Evolutionary conservation across 2,113 vertebrate genomes (phyloP).

Genomic region (Picathartes gymnocephalus): DNA sequence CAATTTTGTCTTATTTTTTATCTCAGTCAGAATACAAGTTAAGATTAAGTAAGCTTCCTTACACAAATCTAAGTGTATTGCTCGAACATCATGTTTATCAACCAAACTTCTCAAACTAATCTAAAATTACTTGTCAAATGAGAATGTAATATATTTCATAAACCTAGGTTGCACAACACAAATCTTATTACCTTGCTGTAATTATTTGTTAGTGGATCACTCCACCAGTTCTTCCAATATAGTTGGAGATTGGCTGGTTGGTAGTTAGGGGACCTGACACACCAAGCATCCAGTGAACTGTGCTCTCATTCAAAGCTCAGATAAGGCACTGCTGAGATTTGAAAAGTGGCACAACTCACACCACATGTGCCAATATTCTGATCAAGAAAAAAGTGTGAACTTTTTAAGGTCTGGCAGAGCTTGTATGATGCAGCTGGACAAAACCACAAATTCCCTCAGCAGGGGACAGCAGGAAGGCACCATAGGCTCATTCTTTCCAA

Average conservation of each 20-base stretch:
- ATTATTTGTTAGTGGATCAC: not conserved
- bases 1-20: not conserved
- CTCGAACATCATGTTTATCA: not conserved
- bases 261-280: not conserved
- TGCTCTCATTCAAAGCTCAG: not conserved
- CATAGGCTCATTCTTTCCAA: not conserved
- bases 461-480: not conserved
- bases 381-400: not conserved
- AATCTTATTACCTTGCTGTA: not conserved
- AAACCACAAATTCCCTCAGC: not conserved
- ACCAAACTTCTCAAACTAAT: not conserved
- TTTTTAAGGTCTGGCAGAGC: not conserved
- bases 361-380: not conserved
- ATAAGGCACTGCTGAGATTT: not conserved
- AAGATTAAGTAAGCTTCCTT: not conserved
- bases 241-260: not conserved
- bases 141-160: not conserved
- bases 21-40: not conserved
- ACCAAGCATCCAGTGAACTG: not conserved
- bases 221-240: not conserved
- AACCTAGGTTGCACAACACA: not conserved
- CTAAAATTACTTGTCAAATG: not conserved
- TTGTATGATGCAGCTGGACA: not conserved
- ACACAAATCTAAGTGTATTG: not conserved
- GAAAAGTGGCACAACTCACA: not conserved